Evolutionary conservation across 2,113 vertebrate species (phyloP), one percentile per base, ranked within the genome.

Genomic region (Rhegmatorhina hoffmannsi): DNA sequence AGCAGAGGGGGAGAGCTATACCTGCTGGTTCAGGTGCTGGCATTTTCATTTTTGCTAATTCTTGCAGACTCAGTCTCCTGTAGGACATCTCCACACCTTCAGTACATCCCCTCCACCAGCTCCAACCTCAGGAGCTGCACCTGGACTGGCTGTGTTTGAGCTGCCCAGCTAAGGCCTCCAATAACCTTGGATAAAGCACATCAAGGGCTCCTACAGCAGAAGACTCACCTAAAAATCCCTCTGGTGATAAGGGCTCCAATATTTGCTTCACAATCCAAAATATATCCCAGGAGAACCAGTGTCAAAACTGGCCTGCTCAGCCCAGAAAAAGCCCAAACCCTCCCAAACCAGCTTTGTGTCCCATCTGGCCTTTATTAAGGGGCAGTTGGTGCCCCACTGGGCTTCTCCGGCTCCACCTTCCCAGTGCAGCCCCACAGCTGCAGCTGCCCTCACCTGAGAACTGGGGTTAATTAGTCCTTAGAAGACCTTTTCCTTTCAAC

Each of bases 211-310:
- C 53, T 34, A 7, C 68, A 43, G 24, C 10, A 17, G 21, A 25
- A 69, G 10, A 13, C 10, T 40, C 28, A 14, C 13, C 17, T 16
- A 9, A 56, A 9, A 62, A 10, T 2, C 5, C 1, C 25, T 24
- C 25, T 4, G 2, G 14, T 36, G 17, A 40, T 3, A 5, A 69
- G 11, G 38, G 10, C 38, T 46, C 28, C 28, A 24, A 11, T 1
- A 3, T 16, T 31, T 34, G 49, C 52, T 47, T 58, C 8, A 24
- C 9, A 58, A 3, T 33, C 5, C 43, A 81, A 46, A 34, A 21
- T 0, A 34, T 0, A 12, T 0, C 58, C 36, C 3, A 28, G 20
- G 2, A 21, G 16, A 44, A 4, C 7, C 59, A 50, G 6, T 1
- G 0, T 0, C 36, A 73, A 17, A 59, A 10, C 38, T 74, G 10